Evolutionary conservation across 1,140 invertebrate genomes (phyloP).

Genomic region (Ericerus pela): DNA sequence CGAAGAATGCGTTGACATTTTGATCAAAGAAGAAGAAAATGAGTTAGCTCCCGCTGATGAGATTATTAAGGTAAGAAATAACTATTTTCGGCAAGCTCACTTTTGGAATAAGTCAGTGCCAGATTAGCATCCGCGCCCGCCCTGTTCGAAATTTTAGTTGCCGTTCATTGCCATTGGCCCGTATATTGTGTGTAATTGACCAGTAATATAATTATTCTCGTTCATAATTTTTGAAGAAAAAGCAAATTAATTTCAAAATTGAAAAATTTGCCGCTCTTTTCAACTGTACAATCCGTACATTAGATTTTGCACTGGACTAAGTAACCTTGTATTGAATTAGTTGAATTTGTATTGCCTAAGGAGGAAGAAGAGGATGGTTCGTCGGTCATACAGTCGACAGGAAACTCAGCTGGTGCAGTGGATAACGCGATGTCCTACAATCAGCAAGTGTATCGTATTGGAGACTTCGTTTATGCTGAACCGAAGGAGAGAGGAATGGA

Average conservation of each 20-base stretch:
- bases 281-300: too few relatives aligned
- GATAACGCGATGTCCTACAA: constrained; percentile 33
- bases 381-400: constrained; percentile 1
- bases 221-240: too few relatives aligned
- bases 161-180: too few relatives aligned
- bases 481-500: constrained; percentile 62
- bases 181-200: too few relatives aligned
- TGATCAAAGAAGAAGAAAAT: constrained; percentile 19
- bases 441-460: constrained; percentile 57
- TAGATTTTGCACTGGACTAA: not conserved
- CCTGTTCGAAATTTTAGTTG: too few relatives aligned
- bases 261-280: too few relatives aligned
- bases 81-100: too few relatives aligned
- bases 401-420: constrained; percentile 19
- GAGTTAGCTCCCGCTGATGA: not conserved
- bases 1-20: constrained; percentile 27
- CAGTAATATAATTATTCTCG: not conserved
- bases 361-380: constrained; percentile 15
- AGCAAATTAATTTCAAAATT: too few relatives aligned
- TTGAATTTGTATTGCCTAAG: constrained; percentile 14
- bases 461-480: constrained; percentile 83
- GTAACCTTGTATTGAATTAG: not conserved
- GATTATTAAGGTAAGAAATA: not conserved
- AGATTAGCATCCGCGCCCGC: too few relatives aligned
- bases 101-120: too few relatives aligned